Evolutionary conservation across 2,113 vertebrate genomes (phyloP).

Genomic region (Neoarius graeffei): DNA sequence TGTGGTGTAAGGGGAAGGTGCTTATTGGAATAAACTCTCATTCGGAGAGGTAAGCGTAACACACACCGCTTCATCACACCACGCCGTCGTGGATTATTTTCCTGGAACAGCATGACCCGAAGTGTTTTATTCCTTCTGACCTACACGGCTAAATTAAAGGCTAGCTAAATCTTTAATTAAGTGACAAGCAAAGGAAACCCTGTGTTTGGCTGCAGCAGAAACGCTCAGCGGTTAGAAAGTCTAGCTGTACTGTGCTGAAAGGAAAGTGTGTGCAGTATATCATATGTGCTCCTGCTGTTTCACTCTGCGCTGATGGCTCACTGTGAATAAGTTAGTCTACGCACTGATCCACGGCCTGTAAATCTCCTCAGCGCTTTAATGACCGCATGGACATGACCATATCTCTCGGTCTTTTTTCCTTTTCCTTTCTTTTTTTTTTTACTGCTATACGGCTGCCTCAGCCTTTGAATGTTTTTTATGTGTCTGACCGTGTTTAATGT

Average conservation of each 20-base stretch:
- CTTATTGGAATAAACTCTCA: background rate
- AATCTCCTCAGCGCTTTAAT: slow-evolving; percentile 49
- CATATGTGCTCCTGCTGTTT: slow-evolving; percentile 32
- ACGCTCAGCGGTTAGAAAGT: background rate
- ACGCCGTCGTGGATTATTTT: background rate
- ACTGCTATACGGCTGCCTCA: slow-evolving; percentile 36
- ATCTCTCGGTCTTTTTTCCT: slow-evolving; percentile 21
- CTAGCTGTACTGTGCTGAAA: background rate
- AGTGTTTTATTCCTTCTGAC: background rate
- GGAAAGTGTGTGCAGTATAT: slow-evolving; percentile 36
- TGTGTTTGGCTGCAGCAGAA: background rate
- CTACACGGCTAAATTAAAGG: slow-evolving; percentile 1
- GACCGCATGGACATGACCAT: slow-evolving; percentile 35
- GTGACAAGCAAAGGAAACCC: background rate
- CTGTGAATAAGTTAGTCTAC: slow-evolving; percentile 48
- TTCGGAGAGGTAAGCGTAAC: background rate
- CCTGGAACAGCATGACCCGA: background rate
- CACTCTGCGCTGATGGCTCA: slow-evolving; percentile 39
- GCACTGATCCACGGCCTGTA: slow-evolving; percentile 47
- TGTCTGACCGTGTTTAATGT: slow-evolving; percentile 81
- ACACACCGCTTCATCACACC: background rate
- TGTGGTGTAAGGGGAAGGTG: background rate
- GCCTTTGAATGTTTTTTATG: slow-evolving; percentile 90
- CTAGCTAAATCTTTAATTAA: slow-evolving; percentile 12
- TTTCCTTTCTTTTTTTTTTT: background rate